Percentiles rank a stretch among this genome's conserved stretches.
Conservation (phyloP, 2,797 vertebrate genomes). For the Neosilurus mollespiculum region DNA sequence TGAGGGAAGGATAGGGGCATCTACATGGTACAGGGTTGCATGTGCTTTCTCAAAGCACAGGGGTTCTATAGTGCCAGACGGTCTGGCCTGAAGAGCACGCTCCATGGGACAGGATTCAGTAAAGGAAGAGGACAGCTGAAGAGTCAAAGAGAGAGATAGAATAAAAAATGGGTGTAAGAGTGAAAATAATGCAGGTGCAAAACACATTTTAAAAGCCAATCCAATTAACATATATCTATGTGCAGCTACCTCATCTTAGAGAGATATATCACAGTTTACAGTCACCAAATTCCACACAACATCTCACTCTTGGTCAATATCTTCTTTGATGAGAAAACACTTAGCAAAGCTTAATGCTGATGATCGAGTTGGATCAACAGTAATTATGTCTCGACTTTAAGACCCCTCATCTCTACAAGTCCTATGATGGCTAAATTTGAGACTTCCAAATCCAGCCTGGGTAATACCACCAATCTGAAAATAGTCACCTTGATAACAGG, state of each 20-base stretch:
- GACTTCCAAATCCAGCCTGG: conserved; percentile 32
- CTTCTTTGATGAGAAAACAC: neutral
- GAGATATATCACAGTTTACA: conserved; percentile 33
- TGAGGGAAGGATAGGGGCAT: conserved; percentile 55
- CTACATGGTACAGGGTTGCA: conserved; percentile 57
- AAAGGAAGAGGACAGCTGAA: conserved; percentile 70
- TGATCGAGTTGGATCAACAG: neutral
- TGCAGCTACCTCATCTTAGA: conserved; percentile 30
- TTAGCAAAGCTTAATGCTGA: neutral
- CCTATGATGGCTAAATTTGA: neutral
- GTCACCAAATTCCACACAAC: conserved; percentile 9
- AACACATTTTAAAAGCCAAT: neutral
- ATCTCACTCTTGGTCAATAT: conserved; percentile 3
- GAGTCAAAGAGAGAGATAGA: conserved; percentile 45
- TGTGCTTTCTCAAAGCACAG: conserved; percentile 62
- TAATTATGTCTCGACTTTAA: neutral
- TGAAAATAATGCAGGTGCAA: conserved; percentile 4
- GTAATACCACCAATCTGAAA: conserved; percentile 47
- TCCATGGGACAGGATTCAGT: conserved; percentile 73
- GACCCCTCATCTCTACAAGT: neutral
- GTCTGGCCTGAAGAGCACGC: conserved; percentile 66
- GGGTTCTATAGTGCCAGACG: conserved; percentile 66
- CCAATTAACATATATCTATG: conserved; percentile 15
- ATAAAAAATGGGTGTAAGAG: conserved; percentile 6
- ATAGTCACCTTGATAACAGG: conserved; percentile 60